Percentiles rank a stretch among this genome's conserved stretches.
Evolutionary conservation across 2,797 vertebrate genomes (phyloP).

Genomic region (Acanthurus leucopareius): DNA sequence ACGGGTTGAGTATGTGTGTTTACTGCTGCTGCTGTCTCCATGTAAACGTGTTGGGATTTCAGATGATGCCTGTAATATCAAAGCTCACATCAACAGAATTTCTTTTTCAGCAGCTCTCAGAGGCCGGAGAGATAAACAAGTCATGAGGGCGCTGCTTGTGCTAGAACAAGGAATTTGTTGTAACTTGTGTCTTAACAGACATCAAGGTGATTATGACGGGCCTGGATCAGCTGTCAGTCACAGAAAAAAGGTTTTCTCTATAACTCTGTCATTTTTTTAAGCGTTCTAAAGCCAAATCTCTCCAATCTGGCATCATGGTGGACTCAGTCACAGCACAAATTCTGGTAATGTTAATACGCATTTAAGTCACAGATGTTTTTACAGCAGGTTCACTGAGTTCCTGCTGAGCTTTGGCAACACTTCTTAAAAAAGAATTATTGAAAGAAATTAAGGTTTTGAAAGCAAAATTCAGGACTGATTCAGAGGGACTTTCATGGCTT

Average conservation of each 20-base stretch:
- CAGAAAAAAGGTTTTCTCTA: neutral
- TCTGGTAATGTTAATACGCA: neutral
- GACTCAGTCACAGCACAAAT: neutral
- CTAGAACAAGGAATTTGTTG: neutral
- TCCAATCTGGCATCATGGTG: conserved; percentile 3
- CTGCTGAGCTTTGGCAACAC: neutral
- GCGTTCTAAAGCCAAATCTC: neutral
- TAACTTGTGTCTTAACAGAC: neutral
- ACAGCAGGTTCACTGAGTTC: neutral
- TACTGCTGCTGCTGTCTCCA: neutral
- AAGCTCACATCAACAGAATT: neutral
- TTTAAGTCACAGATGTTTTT: conserved; percentile 10
- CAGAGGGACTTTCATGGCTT: neutral
- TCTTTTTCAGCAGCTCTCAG: neutral
- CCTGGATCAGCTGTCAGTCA: too few species aligned
- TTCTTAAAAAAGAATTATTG: neutral
- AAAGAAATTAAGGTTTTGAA: neutral
- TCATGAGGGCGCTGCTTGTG: neutral
- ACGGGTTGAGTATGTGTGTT: neutral
- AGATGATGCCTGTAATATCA: conserved; percentile 13
- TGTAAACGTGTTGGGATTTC: conserved; percentile 11
- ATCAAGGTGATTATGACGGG: neutral
- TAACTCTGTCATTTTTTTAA: neutral
- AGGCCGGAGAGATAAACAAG: conserved; percentile 8
- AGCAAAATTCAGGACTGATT: neutral